These are phyloP conservation scores for Cynocephalus volans DNA, from an alignment of 2,113 vertebrate species.

Conservation along the genomic window DNA sequence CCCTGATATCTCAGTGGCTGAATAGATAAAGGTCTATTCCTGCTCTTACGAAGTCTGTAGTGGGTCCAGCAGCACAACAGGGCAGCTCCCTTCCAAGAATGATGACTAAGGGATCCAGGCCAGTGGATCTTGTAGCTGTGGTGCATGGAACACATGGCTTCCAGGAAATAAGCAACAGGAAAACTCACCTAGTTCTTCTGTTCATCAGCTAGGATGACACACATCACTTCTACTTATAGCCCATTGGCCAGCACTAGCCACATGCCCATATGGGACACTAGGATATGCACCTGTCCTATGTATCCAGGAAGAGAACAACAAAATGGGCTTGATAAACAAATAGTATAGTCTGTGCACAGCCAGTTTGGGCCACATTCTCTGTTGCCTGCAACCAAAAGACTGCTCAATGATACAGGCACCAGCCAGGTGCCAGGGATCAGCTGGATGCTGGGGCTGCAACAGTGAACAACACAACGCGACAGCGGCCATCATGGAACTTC, in stretches of 20 bases:
- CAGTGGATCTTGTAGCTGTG: background rate
- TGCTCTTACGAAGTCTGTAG: background rate
- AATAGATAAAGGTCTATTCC: background rate
- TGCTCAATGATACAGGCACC: too few species aligned
- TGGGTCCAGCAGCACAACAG: accelerated
- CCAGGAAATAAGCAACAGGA: background rate
- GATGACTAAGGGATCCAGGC: background rate
- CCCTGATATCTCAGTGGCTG: background rate
- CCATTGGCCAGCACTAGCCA: background rate
- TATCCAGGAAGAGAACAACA: background rate
- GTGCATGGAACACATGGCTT: background rate
- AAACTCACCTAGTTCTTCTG: background rate
- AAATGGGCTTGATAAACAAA: background rate
- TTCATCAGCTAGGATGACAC: accelerated
- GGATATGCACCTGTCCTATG: background rate
- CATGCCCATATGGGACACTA: background rate
- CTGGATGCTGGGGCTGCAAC: accelerated
- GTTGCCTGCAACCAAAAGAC: background rate
- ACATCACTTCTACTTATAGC: background rate
- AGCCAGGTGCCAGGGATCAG: background rate
- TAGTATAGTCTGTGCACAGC: background rate
- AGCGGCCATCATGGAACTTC: accelerated
- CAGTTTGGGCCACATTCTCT: background rate
- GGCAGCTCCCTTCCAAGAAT: background rate
- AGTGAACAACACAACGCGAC: background rate